Conservation (phyloP, 1,140 invertebrate genomes). For the Monomorium pharaonis region DNA sequence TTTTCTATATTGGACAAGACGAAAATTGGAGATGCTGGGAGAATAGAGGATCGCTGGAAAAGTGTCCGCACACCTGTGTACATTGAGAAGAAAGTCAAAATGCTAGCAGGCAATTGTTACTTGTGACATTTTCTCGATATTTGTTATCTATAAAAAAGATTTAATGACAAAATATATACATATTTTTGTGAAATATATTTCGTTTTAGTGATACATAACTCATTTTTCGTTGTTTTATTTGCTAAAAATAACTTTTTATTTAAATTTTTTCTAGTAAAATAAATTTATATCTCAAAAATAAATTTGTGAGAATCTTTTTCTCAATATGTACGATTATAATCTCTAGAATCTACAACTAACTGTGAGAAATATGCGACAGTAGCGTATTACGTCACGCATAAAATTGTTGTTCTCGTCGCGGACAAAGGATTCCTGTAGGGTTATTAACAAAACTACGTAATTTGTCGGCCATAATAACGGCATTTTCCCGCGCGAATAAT, state of each 20-base stretch:
- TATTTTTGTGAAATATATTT: too few species aligned
- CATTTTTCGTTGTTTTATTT: too few species aligned
- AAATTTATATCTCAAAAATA: too few species aligned
- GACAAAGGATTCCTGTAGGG: neutral
- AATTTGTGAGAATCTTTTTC: too few species aligned
- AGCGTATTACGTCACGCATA: constrained; percentile 66
- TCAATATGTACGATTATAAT: neutral
- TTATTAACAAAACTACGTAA: constrained; percentile 32
- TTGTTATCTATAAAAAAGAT: too few species aligned
- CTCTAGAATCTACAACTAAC: constrained; percentile 30
- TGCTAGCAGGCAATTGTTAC: too few species aligned
- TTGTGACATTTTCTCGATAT: too few species aligned
- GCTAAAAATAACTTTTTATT: too few species aligned
- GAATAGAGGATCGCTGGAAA: neutral
- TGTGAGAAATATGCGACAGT: constrained; percentile 79
- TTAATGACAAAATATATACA: too few species aligned
- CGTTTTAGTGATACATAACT: too few species aligned
- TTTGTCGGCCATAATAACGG: constrained; percentile 7
- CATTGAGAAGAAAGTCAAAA: too few species aligned
- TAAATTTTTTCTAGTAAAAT: too few species aligned
- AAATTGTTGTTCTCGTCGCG: constrained; percentile 28
- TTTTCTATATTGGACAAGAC: constrained; percentile 12
- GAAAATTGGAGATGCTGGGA: constrained; percentile 6
- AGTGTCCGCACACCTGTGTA: neutral
- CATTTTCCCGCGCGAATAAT: constrained; percentile 9